These are phyloP conservation scores for Muscidifurax raptorellus DNA, from an alignment of 1,140 invertebrate species.

Conservation along the genomic window DNA sequence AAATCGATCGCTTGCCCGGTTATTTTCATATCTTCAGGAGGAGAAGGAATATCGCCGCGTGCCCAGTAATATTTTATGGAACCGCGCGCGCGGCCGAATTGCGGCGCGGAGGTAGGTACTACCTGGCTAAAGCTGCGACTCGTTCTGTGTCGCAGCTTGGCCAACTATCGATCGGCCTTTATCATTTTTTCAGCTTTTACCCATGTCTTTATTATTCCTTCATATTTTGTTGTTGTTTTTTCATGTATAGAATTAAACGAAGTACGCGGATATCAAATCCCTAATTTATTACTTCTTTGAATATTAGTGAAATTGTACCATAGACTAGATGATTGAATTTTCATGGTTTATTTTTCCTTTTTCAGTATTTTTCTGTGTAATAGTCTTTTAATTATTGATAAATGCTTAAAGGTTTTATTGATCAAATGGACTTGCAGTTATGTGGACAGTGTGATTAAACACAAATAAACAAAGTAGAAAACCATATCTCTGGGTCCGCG, in stretches of 20 bases:
- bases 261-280: too few relatives aligned
- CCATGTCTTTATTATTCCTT: background rate
- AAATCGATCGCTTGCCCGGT: background rate
- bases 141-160: background rate
- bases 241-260: background rate
- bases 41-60: background rate
- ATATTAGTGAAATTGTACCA: too few relatives aligned
- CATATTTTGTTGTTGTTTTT: background rate
- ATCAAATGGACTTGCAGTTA: too few relatives aligned
- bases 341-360: too few relatives aligned
- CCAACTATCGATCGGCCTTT: conserved; percentile 19
- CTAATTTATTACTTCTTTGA: too few relatives aligned
- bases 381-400: too few relatives aligned
- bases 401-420: too few relatives aligned
- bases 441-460: too few relatives aligned
- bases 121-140: background rate
- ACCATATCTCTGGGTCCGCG: too few relatives aligned
- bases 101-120: background rate
- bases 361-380: too few relatives aligned
- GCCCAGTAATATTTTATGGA: conserved; percentile 15
- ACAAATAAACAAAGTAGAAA: too few relatives aligned
- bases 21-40: background rate
- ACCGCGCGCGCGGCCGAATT: background rate
- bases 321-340: too few relatives aligned
- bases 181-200: background rate